Conservation (phyloP, 92 coral and sea anemone genomes). For the Montipora capitata region DNA sequence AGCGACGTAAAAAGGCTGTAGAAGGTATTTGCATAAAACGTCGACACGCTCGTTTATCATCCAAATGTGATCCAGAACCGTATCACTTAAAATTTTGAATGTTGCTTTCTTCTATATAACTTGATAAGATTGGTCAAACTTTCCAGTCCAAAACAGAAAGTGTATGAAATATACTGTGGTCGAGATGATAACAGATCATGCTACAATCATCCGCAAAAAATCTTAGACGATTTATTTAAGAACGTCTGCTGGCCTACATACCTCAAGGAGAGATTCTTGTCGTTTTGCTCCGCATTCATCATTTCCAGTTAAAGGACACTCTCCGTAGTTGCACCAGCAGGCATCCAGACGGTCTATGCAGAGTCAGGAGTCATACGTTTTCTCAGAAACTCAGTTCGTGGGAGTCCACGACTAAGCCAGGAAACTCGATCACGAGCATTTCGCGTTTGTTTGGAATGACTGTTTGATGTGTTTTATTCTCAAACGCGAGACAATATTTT, state of each 20-base stretch:
- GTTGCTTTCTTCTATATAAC: no score
- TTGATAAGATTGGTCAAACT: neutral
- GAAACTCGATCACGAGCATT: neutral
- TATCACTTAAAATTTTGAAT: no score
- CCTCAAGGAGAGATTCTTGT: neutral
- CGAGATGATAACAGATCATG: neutral
- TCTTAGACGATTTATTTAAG: neutral
- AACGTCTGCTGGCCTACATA: neutral
- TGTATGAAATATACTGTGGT: neutral
- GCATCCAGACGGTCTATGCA: neutral
- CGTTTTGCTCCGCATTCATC: neutral
- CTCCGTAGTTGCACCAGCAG: neutral
- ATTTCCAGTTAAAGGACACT: neutral
- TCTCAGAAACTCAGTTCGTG: neutral
- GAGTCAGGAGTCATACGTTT: neutral
- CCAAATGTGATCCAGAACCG: no score
- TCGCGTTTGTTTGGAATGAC: conserved; percentile 19
- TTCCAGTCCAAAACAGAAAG: neutral
- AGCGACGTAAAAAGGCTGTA: no score
- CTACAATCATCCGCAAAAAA: neutral
- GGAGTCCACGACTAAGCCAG: no score
- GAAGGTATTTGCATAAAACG: no score
- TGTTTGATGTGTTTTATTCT: neutral
- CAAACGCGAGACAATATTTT: neutral
- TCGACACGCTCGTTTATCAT: no score